A percentile compares a stretch with the other conserved stretches of the same genome.
Conservation (phyloP, 2,113 vertebrate genomes). For the Toxotes chatareus region DNA sequence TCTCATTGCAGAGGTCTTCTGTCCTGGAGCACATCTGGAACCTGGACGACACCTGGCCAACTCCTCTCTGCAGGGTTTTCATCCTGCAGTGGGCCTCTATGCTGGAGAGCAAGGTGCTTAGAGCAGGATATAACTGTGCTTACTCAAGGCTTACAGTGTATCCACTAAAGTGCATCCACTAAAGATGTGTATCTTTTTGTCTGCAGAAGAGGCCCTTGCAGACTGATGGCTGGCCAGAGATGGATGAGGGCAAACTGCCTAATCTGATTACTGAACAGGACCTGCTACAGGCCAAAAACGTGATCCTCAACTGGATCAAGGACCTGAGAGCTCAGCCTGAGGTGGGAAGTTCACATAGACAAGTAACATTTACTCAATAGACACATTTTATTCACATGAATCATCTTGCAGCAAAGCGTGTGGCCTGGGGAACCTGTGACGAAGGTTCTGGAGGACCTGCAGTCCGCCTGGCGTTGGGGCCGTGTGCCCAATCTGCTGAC, state of each 20-base stretch:
- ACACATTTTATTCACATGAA: not conserved
- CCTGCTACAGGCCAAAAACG: constrained; percentile 69
- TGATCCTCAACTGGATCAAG: constrained; percentile 80
- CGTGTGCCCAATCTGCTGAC: constrained; percentile 74
- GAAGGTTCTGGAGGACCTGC: constrained; percentile 80
- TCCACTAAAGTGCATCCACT: not conserved
- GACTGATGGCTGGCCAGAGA: constrained; percentile 80
- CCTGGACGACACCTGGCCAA: constrained; percentile 81
- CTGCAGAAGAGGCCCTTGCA: constrained; percentile 80
- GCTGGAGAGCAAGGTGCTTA: constrained; percentile 83
- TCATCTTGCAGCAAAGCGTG: constrained; percentile 79
- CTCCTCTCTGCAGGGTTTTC: constrained; percentile 77
- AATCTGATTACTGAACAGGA: constrained; percentile 64
- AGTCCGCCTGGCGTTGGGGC: constrained; percentile 83
- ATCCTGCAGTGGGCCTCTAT: constrained; percentile 82
- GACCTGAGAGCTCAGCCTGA: constrained; percentile 83
- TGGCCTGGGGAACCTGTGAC: constrained; percentile 83
- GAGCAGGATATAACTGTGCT: not conserved
- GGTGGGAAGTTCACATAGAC: constrained; percentile 59
- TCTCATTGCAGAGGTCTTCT: constrained; percentile 71
- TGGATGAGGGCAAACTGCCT: constrained; percentile 50
- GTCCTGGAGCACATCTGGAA: constrained; percentile 82
- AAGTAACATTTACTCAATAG: not conserved
- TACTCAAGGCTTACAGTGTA: not conserved
- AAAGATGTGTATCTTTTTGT: constrained; percentile 6